Conservation (phyloP, 2,797 vertebrate species). For the Falco columbarius region DNA sequence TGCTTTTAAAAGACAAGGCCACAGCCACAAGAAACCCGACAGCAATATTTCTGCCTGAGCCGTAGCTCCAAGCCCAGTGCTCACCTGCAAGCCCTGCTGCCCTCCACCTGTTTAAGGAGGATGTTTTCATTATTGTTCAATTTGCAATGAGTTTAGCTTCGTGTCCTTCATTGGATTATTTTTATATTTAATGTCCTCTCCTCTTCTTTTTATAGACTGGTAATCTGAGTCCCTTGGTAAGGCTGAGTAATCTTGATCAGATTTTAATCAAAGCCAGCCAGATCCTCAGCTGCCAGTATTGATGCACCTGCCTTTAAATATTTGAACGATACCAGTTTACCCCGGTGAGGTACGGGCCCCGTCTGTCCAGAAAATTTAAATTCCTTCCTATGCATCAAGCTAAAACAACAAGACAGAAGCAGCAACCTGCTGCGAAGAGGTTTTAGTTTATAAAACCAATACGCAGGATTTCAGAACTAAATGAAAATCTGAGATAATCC, state of each 20-base stretch:
- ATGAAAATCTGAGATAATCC: constrained; percentile 73
- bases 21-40: not conserved
- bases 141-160: constrained; percentile 39
- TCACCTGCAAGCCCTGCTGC: not conserved
- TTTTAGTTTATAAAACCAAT: constrained; percentile 65
- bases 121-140: constrained; percentile 45
- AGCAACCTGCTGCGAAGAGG: constrained; percentile 27
- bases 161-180: constrained; percentile 54
- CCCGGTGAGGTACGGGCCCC: not conserved
- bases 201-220: constrained; percentile 65
- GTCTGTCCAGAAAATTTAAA: constrained; percentile 31
- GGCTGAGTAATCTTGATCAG: constrained; percentile 67
- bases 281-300: constrained; percentile 57
- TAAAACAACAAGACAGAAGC: constrained; percentile 60
- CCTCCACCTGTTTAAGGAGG: constrained; percentile 16
- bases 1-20: constrained; percentile 1
- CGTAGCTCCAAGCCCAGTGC: not conserved
- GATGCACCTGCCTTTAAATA: constrained; percentile 65
- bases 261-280: constrained; percentile 65
- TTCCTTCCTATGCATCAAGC: constrained; percentile 53
- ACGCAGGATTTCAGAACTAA: constrained; percentile 60
- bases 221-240: constrained; percentile 65
- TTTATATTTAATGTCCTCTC: constrained; percentile 60
- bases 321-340: constrained; percentile 44
- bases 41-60: not conserved